Conservation (phyloP, 2,113 vertebrate species). For the Nanger granti region DNA sequence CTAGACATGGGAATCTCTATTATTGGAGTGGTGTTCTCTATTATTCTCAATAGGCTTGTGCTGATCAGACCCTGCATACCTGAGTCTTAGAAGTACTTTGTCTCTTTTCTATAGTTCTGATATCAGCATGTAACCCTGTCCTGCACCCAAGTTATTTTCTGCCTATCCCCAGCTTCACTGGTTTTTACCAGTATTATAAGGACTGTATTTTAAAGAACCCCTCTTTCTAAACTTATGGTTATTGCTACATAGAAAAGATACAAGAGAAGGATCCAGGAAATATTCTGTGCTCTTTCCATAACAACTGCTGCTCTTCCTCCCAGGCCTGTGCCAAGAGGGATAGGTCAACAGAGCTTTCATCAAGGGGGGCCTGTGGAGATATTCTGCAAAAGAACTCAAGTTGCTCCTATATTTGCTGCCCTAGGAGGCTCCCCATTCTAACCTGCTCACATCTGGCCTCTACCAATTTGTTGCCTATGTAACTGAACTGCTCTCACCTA, state of each 20-base stretch:
- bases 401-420: background rate
- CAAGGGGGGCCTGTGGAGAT: background rate
- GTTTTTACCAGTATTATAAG: background rate
- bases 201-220: background rate
- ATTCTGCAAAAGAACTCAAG: background rate
- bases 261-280: background rate
- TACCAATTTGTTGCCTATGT: background rate
- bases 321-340: background rate
- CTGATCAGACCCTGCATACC: background rate
- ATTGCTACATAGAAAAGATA: background rate
- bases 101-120: background rate
- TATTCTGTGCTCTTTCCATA: background rate
- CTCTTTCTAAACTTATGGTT: background rate
- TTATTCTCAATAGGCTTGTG: background rate
- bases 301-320: background rate
- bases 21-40: background rate
- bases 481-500: background rate
- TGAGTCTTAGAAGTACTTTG: background rate
- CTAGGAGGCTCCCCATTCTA: background rate
- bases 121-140: background rate
- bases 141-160: background rate
- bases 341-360: background rate
- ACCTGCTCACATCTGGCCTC: background rate
- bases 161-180: background rate
- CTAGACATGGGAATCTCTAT: background rate